Evolutionary conservation across 2,113 vertebrate genomes (phyloP).

Genomic region (Thalassarche chlororhynchos): DNA sequence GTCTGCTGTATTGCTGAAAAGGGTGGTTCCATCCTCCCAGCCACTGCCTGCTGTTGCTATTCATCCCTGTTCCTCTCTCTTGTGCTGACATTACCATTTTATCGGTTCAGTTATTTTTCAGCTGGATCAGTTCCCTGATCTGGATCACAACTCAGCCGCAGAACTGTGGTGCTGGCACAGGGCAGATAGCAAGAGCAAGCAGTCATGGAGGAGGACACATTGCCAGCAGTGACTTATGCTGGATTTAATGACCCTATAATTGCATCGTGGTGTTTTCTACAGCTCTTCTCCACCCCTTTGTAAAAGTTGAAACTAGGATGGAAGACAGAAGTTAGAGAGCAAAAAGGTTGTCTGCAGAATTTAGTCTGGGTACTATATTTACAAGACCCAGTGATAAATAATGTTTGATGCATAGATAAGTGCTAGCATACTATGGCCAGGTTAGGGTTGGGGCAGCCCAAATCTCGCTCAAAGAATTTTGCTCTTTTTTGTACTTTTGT

Average conservation of each 20-base stretch:
- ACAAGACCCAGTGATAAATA: background rate
- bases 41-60: background rate
- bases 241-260: background rate
- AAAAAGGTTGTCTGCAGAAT: background rate
- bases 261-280: background rate
- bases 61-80: background rate
- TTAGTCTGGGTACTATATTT: background rate
- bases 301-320: background rate
- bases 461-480: fast-evolving
- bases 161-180: background rate
- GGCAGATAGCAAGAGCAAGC: background rate
- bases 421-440: fast-evolving
- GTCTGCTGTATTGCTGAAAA: background rate
- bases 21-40: background rate
- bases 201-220: background rate
- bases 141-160: background rate
- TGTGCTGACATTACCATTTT: background rate
- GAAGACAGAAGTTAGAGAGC: background rate
- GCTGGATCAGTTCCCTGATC: background rate
- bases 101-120: background rate
- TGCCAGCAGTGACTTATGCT: background rate
- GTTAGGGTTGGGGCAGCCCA: background rate
- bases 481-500: background rate
- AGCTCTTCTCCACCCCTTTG: background rate
- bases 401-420: background rate